phyloP scores from a whole-genome alignment of 2,888 invertebrate species.

The Leptarthrus brevirostris region DNA sequence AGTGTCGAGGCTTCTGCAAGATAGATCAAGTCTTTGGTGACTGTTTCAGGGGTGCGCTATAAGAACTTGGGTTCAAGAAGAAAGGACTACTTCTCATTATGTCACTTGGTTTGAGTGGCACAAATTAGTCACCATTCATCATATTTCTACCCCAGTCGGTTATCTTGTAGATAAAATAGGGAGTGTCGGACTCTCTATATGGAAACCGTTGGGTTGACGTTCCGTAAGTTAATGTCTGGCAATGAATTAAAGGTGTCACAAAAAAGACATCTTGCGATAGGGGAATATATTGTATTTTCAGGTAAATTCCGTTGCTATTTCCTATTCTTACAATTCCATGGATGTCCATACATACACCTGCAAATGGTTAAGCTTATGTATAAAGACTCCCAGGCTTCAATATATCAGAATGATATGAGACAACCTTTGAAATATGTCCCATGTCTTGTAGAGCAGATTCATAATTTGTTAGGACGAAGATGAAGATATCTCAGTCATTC shows the following conservation, averaged over 20 bases:
- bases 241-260: conserved; percentile 36
- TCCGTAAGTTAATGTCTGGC: conserved; percentile 23
- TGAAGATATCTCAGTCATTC: conserved; percentile 21
- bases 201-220: neutral
- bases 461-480: conserved; percentile 25
- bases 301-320: neutral
- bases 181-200: neutral
- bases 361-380: neutral
- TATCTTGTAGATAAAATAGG: neutral
- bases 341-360: neutral
- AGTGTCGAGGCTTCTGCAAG: neutral
- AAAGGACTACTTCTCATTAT: conserved; percentile 29
- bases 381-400: neutral
- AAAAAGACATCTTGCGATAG: neutral
- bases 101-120: conserved; percentile 28
- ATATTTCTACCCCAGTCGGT: conserved; percentile 15
- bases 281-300: conserved; percentile 3
- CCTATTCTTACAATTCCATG: neutral
- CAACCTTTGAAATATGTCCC: conserved; percentile 25
- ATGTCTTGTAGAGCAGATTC: conserved; percentile 18
- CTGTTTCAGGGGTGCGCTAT: neutral
- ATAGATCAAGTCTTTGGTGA: neutral
- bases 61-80: neutral
- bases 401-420: conserved; percentile 9
- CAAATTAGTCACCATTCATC: conserved; percentile 46